Conservation (phyloP, 2,888 invertebrate genomes). For the Oligia latruncula region DNA sequence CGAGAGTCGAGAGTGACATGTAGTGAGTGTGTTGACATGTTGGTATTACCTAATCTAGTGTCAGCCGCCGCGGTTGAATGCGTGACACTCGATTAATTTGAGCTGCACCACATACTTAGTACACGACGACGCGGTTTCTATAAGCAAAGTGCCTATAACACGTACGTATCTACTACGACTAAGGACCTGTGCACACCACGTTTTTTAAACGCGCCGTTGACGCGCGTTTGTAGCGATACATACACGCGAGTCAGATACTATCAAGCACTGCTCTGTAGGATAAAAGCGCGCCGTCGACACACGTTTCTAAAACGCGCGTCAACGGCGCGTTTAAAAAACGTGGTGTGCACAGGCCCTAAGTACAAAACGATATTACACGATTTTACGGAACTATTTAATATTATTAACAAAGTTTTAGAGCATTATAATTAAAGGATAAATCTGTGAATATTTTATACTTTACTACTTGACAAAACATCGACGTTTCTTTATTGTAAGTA, state of each 20-base stretch:
- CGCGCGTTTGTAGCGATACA: too few relatives aligned
- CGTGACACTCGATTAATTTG: constrained; percentile 52
- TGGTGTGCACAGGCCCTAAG: too few relatives aligned
- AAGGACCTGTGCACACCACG: background rate
- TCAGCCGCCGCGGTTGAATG: constrained; percentile 36
- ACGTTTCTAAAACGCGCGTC: too few relatives aligned
- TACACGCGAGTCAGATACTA: too few relatives aligned
- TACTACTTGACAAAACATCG: background rate
- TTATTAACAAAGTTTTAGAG: too few relatives aligned
- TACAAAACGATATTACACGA: background rate
- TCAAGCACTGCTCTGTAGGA: too few relatives aligned
- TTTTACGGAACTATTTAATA: background rate
- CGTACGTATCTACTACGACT: too few relatives aligned
- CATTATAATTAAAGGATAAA: background rate
- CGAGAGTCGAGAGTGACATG: background rate
- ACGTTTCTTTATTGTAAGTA: background rate
- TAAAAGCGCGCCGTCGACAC: too few relatives aligned
- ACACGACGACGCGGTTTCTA: background rate
- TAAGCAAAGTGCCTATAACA: background rate
- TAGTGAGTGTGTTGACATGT: constrained; percentile 45
- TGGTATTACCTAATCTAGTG: constrained; percentile 51
- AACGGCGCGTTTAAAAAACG: too few relatives aligned
- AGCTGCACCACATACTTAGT: constrained; percentile 1
- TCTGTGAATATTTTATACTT: background rate
- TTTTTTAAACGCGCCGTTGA: too few relatives aligned